These are phyloP conservation scores for Malacosoma neustria DNA, from an alignment of 2,888 invertebrate species.

Conservation along the genomic window DNA sequence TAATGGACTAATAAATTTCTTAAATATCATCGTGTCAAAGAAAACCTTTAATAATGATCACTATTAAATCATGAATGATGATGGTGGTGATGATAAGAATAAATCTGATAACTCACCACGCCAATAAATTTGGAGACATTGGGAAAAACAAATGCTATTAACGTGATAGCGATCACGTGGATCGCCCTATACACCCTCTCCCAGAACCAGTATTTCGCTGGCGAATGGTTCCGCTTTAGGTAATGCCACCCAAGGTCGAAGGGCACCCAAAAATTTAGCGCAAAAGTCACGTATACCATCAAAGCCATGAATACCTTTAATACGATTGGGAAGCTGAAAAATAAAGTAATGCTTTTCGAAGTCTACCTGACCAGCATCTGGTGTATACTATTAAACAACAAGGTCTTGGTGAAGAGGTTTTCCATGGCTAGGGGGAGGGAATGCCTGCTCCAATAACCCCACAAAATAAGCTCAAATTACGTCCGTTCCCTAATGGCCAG, in stretches of 20 bases:
- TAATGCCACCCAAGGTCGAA: constrained; percentile 40
- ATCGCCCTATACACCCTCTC: constrained; percentile 32
- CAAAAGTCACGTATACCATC: constrained; percentile 32
- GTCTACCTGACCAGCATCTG: too few relatives aligned
- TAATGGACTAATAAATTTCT: too few relatives aligned
- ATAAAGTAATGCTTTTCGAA: not conserved
- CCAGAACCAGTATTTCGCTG: constrained; percentile 30
- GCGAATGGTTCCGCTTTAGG: constrained; percentile 19
- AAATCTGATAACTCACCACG: constrained; percentile 24
- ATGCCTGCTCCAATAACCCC: too few relatives aligned
- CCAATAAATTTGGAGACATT: constrained; percentile 33
- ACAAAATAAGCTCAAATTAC: too few relatives aligned
- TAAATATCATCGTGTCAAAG: too few relatives aligned
- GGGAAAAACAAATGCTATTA: constrained; percentile 25
- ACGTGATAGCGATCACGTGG: constrained; percentile 21
- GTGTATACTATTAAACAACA: too few relatives aligned
- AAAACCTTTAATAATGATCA: not conserved
- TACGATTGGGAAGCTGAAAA: constrained; percentile 28
- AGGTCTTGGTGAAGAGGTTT: too few relatives aligned
- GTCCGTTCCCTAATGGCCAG: too few relatives aligned
- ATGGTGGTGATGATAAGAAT: not conserved
- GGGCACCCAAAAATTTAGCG: constrained; percentile 37
- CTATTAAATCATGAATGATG: not conserved
- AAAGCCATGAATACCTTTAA: constrained; percentile 32
- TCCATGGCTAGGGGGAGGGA: too few relatives aligned